Base-by-base conservation (phyloP, 2,797 vertebrate species). In the Lemur catta region DNA sequence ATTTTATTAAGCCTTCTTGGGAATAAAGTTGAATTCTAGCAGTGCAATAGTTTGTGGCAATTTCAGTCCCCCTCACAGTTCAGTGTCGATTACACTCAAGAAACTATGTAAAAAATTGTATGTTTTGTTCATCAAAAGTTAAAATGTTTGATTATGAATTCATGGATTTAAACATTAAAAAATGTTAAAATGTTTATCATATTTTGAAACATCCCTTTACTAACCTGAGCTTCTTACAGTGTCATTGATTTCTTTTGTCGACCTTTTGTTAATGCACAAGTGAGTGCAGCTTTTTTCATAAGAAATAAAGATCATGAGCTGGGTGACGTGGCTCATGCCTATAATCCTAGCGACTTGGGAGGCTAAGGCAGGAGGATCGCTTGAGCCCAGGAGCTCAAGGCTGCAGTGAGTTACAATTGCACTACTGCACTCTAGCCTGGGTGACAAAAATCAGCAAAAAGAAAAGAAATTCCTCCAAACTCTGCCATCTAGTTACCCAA, bases 1-100 rank as follows among this genome's bases (percentile, higher is more conserved):
- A 92, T 78, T 96, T 95, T 90, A 94, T 92, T 93, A 94, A 89
- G 65, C 59, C 52, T 92, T 95, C 92, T 86, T 93, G 59, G 84
- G 38, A 84, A 94, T 80, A 88, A 82, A 82, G 28, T 92, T 95
- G 26, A 59, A 96, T 92, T 95, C 91, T 85, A 63, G 50, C 75
- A 81, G 26, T 30, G 87, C 43, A 84, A 52, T 48, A 43, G 46
- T 84, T 93, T 92, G 38, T 76, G 90, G 78, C 55, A 88, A 75
- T 93, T 95, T 82, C 28, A 75, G 18, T 74, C 33, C 52, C 28
- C 24, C 30, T 84, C 38, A 79, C 6, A 75, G 61, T 90, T 95
- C 28, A 86, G 46, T 22, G 38, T 17, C 14, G 30, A 74, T 71
- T 20, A 84, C 24, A 85, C 11, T 17, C 41, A 28, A 91, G 85